These are phyloP conservation scores for Pristiophorus japonicus DNA, from an alignment of 2,113 vertebrate genomes.

Conservation along the genomic window DNA sequence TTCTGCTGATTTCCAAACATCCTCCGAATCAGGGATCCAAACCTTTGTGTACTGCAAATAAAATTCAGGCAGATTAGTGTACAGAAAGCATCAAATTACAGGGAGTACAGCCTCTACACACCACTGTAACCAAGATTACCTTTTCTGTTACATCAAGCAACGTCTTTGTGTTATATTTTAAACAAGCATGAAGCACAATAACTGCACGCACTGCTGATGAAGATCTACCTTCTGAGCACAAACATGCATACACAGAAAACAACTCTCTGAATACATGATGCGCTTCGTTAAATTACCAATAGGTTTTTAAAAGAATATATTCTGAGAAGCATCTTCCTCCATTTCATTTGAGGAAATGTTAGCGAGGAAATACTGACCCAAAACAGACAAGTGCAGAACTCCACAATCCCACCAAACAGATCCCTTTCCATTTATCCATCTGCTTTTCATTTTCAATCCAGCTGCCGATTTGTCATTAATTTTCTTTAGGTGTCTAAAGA, in stretches of 20 bases:
- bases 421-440: neutral
- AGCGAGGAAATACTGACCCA: neutral
- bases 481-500: neutral
- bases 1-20: constrained; percentile 85
- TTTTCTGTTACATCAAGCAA: neutral
- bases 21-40: constrained; percentile 86
- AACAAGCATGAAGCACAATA: neutral
- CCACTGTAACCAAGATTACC: neutral
- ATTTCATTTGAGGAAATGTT: neutral
- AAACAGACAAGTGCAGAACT: neutral
- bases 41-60: constrained; percentile 74
- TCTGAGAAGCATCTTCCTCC: neutral
- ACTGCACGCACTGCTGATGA: neutral
- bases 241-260: neutral
- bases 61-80: neutral
- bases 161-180: neutral
- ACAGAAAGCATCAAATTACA: neutral
- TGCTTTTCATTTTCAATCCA: neutral
- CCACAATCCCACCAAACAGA: neutral
- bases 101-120: neutral
- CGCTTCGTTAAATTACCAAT: neutral
- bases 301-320: neutral
- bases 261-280: neutral
- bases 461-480: neutral
- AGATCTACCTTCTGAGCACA: too few relatives aligned